Conservation (phyloP, 2,888 invertebrate genomes). For the Cyaniris semiargus region DNA sequence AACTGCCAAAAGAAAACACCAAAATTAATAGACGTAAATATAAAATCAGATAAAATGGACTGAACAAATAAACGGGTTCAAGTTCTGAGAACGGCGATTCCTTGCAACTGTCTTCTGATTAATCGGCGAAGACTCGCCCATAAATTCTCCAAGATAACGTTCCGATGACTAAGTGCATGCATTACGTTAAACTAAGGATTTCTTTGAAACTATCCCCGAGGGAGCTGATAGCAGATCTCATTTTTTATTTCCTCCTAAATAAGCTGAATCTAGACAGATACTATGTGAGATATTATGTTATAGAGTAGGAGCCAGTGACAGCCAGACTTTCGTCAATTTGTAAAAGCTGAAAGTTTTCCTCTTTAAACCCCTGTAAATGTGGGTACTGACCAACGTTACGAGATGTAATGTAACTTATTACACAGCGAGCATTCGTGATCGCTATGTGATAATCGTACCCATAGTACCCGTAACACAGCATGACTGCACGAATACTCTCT, state of each 20-base stretch:
- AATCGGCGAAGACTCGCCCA: constrained; percentile 54
- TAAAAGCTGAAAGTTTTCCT: no score
- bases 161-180: constrained; percentile 66
- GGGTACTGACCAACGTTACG: no score
- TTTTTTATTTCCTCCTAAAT: constrained; percentile 52
- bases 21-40: not conserved
- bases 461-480: no score
- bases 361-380: no score
- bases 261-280: constrained; percentile 30
- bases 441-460: no score
- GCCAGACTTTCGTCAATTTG: no score
- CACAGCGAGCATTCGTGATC: no score
- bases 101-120: constrained; percentile 48
- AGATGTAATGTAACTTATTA: no score
- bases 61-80: constrained; percentile 19
- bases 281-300: not conserved
- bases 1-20: no score
- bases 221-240: constrained; percentile 54
- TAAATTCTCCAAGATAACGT: constrained; percentile 67
- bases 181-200: constrained; percentile 66
- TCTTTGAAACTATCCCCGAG: constrained; percentile 63
- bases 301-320: not conserved
- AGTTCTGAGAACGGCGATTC: constrained; percentile 26
- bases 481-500: no score
- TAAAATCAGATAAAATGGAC: not conserved